Conservation (phyloP, 2,888 invertebrate genomes). For the Xanthorhoe spadicearia region DNA sequence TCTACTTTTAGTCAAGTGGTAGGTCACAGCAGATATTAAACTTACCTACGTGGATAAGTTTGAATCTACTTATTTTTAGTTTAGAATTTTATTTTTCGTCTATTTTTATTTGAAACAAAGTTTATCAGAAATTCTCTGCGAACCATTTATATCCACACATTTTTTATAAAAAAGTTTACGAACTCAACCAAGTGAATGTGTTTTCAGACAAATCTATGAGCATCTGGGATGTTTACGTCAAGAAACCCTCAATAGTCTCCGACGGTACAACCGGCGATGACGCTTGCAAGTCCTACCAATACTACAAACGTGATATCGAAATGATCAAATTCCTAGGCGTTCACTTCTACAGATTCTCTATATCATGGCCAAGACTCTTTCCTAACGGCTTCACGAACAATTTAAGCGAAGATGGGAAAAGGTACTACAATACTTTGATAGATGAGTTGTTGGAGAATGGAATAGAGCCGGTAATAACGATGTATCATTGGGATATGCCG, state of each 20-base stretch:
- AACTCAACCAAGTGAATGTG: neutral
- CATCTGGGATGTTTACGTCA: slow-evolving; percentile 86
- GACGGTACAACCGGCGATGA: slow-evolving; percentile 85
- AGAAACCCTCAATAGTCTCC: slow-evolving; percentile 73
- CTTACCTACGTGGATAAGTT: too few relatives aligned
- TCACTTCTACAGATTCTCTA: slow-evolving; percentile 84
- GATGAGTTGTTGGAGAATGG: slow-evolving; percentile 83
- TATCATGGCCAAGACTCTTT: slow-evolving; percentile 87
- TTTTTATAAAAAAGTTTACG: neutral
- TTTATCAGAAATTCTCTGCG: too few relatives aligned
- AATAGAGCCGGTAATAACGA: slow-evolving; percentile 86
- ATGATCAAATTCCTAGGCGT: slow-evolving; percentile 76
- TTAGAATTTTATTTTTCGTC: too few relatives aligned
- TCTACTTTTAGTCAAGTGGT: too few relatives aligned
- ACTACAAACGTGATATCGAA: slow-evolving; percentile 82
- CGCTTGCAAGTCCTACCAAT: slow-evolving; percentile 86
- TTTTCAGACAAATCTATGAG: slow-evolving; percentile 80
- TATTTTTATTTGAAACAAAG: too few relatives aligned
- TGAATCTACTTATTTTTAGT: too few relatives aligned
- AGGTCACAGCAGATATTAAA: too few relatives aligned
- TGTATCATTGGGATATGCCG: slow-evolving; percentile 85
- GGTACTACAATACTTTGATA: slow-evolving; percentile 87
- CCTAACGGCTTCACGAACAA: slow-evolving; percentile 82
- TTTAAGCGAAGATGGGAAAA: slow-evolving; percentile 84
- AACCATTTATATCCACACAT: too few relatives aligned